Conservation (phyloP, 2,113 vertebrate species). For the Cochlearius cochlearius region DNA sequence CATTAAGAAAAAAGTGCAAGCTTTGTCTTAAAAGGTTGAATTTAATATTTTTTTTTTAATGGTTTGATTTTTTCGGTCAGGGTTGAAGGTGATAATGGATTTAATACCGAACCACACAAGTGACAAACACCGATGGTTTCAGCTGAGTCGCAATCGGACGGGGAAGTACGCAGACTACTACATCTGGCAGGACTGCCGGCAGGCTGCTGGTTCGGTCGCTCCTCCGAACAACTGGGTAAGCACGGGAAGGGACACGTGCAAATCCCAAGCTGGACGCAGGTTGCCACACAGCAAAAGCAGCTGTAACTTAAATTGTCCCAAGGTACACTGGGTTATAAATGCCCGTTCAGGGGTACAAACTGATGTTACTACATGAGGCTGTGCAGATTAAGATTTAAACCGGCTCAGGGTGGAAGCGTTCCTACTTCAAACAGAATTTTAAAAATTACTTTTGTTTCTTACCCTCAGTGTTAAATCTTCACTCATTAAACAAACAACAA, state of each 20-base stretch:
- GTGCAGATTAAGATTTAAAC: background rate
- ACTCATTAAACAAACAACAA: background rate
- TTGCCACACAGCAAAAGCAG: background rate
- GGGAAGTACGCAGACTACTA: conserved; percentile 91
- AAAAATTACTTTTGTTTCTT: background rate
- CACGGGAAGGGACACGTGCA: background rate
- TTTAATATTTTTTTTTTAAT: background rate
- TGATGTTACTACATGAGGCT: background rate
- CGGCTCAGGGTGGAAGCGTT: background rate
- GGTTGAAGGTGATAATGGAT: conserved; percentile 92
- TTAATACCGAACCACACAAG: conserved; percentile 97
- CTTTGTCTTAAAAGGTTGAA: background rate
- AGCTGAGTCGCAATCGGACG: conserved; percentile 81
- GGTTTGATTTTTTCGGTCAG: conserved; percentile 63
- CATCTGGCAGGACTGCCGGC: conserved; percentile 85
- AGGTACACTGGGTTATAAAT: rapidly evolving
- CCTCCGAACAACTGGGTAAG: conserved; percentile 96
- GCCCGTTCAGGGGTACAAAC: background rate
- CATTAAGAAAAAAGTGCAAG: background rate
- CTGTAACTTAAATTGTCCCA: background rate
- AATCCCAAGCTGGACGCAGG: background rate
- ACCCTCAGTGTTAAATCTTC: background rate
- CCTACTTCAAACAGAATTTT: background rate
- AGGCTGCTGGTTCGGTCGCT: background rate
- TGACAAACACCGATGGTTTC: conserved; percentile 92